phyloP scores from a whole-genome alignment of 2,888 invertebrate genomes.

The Griposia aprilina region DNA sequence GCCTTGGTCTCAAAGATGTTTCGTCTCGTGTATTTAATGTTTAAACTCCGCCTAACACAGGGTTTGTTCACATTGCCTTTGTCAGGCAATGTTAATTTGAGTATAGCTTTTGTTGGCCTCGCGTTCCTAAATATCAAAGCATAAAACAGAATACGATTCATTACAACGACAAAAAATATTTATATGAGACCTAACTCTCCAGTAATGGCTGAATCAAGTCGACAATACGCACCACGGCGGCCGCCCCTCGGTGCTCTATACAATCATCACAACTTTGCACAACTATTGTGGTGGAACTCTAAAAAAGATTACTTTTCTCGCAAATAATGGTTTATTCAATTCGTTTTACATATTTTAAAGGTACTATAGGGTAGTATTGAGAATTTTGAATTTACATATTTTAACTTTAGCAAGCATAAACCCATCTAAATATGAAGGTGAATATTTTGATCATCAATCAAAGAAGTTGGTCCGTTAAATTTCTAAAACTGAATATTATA shows the following conservation, averaged over 20 bases:
- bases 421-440: background rate
- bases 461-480: background rate
- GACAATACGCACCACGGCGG: constrained; percentile 4
- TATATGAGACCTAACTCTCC: constrained; percentile 4
- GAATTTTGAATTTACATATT: constrained; percentile 1
- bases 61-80: background rate
- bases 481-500: background rate
- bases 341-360: constrained; percentile 6
- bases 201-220: constrained; percentile 22
- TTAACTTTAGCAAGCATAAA: background rate
- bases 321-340: constrained; percentile 17
- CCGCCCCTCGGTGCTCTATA: constrained; percentile 13
- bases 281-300: constrained; percentile 21
- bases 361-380: background rate
- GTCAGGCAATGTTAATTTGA: background rate
- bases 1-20: constrained; percentile 2
- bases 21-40: constrained; percentile 22
- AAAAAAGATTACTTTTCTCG: constrained; percentile 25
- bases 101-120: background rate
- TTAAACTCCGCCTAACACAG: background rate
- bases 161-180: constrained; percentile 11
- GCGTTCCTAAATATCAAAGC: background rate
- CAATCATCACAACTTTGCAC: constrained; percentile 29
- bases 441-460: background rate
- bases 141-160: constrained; percentile 8